Evolutionary conservation across 2,113 vertebrate genomes (phyloP), one percentile per base, ranked within the genome.

Genomic region (Pseudopipra pipra): DNA sequence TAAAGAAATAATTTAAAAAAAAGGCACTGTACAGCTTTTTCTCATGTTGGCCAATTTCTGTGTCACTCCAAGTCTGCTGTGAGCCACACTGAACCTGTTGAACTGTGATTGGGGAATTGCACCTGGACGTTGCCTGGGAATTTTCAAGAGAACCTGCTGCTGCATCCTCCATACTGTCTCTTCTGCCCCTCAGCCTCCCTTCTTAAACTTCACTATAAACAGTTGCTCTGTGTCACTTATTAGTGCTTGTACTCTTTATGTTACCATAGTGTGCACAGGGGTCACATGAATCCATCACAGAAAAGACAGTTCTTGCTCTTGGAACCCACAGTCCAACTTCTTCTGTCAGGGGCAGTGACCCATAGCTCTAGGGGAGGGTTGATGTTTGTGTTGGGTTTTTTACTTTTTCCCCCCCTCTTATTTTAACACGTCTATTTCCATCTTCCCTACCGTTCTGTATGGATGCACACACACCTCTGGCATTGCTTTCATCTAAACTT

Each of bases 61-160:
- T 82, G 76, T 93, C 44, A 37, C 52, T 71, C 49, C 24, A 52
- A 59, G 79, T 65, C 77, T 93, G 52, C 25, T 9, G 35, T 85
- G 74, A 96, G 87, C 85, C 77, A 8, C 12, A 9, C 90, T 90
- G 79, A 90, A 89, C 89, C 85, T 92, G 68, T 43, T 79, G 80
- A 74, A 16, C 39, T 52, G 35, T 49, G 24, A 65, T 27, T 84
- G 41, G 22, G 33, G 21, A 46, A 46, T 27, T 66, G 75, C 11
- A 24, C 25, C 20, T 28, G 54, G n/a, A 41, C 12, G 3, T 31
- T 83, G 71, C 41, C 27, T 49, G 51, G 14, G 12, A 56, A 17
- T 81, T 43, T 22, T 15, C 70, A 75, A 12, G 61, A 49, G 30
- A 78, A 44, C 17, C 23, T 92, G 58, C 47, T 78, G 62, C 41